Evolutionary conservation across 1,140 invertebrate genomes (phyloP).

Genomic region (Zaprionus ghesquierei): DNA sequence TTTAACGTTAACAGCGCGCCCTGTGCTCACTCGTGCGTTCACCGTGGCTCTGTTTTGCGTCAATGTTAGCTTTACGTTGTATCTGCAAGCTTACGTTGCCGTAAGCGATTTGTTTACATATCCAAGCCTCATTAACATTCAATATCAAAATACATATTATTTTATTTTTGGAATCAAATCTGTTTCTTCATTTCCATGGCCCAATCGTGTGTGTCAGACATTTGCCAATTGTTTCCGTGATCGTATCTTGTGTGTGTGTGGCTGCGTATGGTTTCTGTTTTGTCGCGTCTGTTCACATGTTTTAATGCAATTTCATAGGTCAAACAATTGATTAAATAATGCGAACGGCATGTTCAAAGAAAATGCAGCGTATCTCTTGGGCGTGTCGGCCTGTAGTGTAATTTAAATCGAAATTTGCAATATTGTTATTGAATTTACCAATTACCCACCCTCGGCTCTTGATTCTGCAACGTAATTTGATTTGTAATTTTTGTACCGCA

Average conservation of each 20-base stretch:
- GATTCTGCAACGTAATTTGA: background rate
- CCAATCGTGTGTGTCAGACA: background rate
- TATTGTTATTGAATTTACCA: slow-evolving; percentile 1
- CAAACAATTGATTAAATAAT: slow-evolving; percentile 21
- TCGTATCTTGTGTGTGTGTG: background rate
- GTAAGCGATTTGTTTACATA: slow-evolving; percentile 36
- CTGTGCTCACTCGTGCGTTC: background rate
- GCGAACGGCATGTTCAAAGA: background rate
- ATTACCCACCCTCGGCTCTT: background rate
- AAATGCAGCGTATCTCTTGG: background rate
- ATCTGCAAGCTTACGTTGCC: slow-evolving; percentile 4
- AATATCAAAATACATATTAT: slow-evolving; percentile 21
- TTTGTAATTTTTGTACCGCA: slow-evolving; percentile 16
- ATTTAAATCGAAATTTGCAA: background rate
- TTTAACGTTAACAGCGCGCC: background rate
- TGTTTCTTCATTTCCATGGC: slow-evolving; percentile 4
- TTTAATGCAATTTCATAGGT: background rate
- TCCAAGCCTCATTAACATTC: slow-evolving; percentile 23
- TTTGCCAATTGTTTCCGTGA: background rate
- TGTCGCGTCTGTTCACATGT: background rate
- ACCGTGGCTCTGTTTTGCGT: background rate
- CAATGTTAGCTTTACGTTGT: slow-evolving; percentile 2
- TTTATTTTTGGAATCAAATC: slow-evolving; percentile 26
- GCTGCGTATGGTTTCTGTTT: background rate
- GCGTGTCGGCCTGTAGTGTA: background rate